Evolutionary conservation across 2,888 invertebrate genomes (phyloP), one percentile per base, ranked within the genome.

Genomic region (Cryptocheilus praepositus): DNA sequence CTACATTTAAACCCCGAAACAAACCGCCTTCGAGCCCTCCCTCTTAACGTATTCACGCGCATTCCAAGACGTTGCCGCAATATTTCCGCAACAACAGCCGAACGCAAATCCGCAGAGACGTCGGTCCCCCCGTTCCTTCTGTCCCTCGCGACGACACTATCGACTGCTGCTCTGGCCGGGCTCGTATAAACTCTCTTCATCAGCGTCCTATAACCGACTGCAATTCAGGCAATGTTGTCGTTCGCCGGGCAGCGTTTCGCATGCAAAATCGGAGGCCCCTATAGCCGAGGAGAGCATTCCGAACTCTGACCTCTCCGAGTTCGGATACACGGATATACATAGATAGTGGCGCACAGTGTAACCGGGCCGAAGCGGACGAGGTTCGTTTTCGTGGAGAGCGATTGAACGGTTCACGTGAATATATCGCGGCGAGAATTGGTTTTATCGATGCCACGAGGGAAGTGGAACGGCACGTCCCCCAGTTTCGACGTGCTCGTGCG

Each of bases 141-240:
- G 7, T 7, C 36, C 11, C 36, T 7, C 36, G 3, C 36, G 13
- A 36, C 11, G 4, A 11, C 36, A 36, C 36, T 36, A 36, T 36
- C 36, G 36, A 11, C 36, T 11, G 36, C 11, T 36, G 36, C 1
- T 11, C 13, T 11, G 36, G 11, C 36, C 36, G 8, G 36, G 36
- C 3, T 36, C 36, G 36, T 11, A 36, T 36, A 36, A 36, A 36
- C 36, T 36, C 67, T 63, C 63, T 70, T 70, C 65, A 65, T 73
- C 73, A 49, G 49, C 59, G 69, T 59, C 67, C 72, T 74, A 72
- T 67, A 73, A 76, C 63, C 54, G 70, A 49, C 60, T 45, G 64
- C 61, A 52, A 61, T 62, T 65, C 67, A 58, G 62, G 13, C 59
- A 61, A 44, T 28, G 58, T 61, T 68, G 67, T 70, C 67, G 55